Evolutionary conservation across 2,113 vertebrate genomes (phyloP).

Genomic region (Bubo bubo): DNA sequence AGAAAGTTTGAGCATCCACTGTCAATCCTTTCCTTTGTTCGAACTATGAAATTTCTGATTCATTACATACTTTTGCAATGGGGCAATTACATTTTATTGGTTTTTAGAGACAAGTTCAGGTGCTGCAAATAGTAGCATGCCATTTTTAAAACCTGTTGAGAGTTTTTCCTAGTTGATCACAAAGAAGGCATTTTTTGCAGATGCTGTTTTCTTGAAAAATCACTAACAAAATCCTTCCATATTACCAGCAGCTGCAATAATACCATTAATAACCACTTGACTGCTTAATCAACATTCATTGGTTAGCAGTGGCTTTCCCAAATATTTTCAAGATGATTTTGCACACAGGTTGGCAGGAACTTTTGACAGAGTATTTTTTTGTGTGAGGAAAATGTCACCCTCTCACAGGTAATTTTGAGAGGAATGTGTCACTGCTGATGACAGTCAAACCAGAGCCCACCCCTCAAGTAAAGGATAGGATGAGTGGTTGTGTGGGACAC

Average conservation of each 20-base stretch:
- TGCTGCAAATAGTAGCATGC: not conserved
- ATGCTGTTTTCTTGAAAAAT: slow-evolving; percentile 30
- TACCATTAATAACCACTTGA: slow-evolving; percentile 28
- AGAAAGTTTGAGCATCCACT: not conserved
- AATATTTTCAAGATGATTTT: not conserved
- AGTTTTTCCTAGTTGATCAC: slow-evolving; percentile 20
- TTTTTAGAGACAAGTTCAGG: not conserved
- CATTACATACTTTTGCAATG: not conserved
- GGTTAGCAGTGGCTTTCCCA: not conserved
- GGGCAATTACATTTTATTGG: not conserved
- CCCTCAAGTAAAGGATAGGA: not conserved
- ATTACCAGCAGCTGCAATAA: slow-evolving; percentile 54
- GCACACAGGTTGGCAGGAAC: not conserved
- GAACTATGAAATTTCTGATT: not conserved
- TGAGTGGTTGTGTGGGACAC: fast-evolving
- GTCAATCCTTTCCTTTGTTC: not conserved
- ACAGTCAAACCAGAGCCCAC: not conserved
- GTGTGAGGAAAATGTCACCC: not conserved
- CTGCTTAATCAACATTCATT: not conserved
- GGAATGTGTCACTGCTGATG: fast-evolving
- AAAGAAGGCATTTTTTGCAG: slow-evolving; percentile 41
- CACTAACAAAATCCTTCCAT: not conserved
- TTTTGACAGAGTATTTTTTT: not conserved
- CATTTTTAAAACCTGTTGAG: slow-evolving; percentile 23
- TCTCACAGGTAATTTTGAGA: not conserved